Base-by-base conservation (phyloP, 2,797 vertebrate genomes). In the Crenichthys baileyi region DNA sequence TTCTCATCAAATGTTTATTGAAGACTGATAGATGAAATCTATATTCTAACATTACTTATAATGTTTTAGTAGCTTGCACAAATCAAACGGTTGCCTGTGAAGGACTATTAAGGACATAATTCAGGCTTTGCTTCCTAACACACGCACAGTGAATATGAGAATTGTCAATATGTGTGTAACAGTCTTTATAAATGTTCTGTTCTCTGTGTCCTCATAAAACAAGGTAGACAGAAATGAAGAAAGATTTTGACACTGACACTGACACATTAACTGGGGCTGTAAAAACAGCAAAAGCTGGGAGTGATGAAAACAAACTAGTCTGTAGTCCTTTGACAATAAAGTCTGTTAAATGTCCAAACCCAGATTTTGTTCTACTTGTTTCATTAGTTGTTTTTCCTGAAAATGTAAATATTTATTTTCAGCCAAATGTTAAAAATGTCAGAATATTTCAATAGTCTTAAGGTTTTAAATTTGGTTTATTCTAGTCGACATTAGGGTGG, bases 1-100 rank as follows among this genome's bases (percentile, higher is more conserved):
- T 61, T 82, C 72, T 85, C 73, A 81, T 88, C 85, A 86, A 70
- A 85, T 83, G 79, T 83, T 85, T 63, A 84, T 70, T 84, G 77
- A 86, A 76, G 53, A 53, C 46, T 89, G 78, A 88, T 70, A 53
- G 75, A 88, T 82, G 39, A 85, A 85, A 86, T 87, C 83, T 82
- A 85, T 79, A 80, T 7, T 74, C 50, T 75, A 74, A 81, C 74
- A 68, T 82, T 70, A 76, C 71, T 83, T 70, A 84, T 79, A 83
- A 81, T 76, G 70, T 85, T 84, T 78, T 15, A 76, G 61, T 26
- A 51, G 74, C 29, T 58, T 72, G 72, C 68, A 60, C 65, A 83
- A 84, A 79, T 82, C 73, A 82, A 85, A 41, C 60, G 61, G 76
- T 73, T 90, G 72, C 36, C 70, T 79, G 46, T 79, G 70, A 82